Evolutionary conservation across 2,888 invertebrate genomes (phyloP), one percentile per base, ranked within the genome.

Genomic region (Ligdia adustata): DNA sequence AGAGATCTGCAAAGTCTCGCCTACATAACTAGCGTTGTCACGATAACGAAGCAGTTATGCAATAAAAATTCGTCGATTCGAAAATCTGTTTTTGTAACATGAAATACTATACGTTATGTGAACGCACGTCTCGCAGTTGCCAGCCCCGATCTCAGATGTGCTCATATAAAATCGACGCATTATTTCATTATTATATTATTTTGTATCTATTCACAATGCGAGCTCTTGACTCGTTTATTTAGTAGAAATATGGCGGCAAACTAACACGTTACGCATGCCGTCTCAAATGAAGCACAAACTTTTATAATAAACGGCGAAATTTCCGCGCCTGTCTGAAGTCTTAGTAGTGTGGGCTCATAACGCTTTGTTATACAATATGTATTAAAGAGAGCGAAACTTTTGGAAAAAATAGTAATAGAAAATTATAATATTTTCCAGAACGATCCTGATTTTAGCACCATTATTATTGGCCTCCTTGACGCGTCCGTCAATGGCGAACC

Each of bases 241-340:
- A 37, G 35, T 47, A 35, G 24, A 45, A 40, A 34, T 29, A 26
- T 39, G 6, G 9, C 9, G 14, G 12, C 15, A 27, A 26, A 26
- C 40, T 31, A 35, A 29, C n/a, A 24, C 34, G 39, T 29, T n/a
- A n/a, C n/a, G n/a, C 28, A 40, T 40, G 34, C 26, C 32, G 9
- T 24, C 28, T 39, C 38, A 28, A 39, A 39, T 16, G 24, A 29
- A 34, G 24, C 35, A 14, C 18, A 22, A 47, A 47, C 35, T 47
- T 47, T 47, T 14, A 41, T 41, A 41, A 37, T 47, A 41, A 37
- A 41, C 11, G 26, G 13, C 31, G 14, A 26, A 47, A 37, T 34
- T 29, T 34, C 41, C 26, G 9, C 18, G 35, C 15, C 26, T 14
- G n/a, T n/a, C n/a, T n/a, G n/a, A n/a, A n/a, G n/a, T n/a, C n/a